Evolutionary conservation across 2,113 vertebrate genomes (phyloP).

Genomic region (Chiloscyllium plagiosum): DNA sequence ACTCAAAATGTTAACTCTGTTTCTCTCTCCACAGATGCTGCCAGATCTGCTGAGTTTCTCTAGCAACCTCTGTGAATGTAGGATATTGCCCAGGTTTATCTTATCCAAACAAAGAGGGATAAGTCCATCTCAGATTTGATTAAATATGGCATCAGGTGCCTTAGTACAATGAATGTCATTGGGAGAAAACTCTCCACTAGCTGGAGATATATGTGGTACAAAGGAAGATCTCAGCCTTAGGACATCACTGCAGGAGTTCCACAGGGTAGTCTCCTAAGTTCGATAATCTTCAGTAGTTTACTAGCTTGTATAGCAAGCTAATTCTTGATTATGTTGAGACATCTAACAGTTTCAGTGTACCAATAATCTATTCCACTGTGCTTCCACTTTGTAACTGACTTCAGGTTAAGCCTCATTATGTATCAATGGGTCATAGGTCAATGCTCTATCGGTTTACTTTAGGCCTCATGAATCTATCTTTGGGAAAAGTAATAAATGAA

Average conservation of each 20-base stretch:
- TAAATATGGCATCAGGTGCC: too few relatives aligned
- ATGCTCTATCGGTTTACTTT: not conserved
- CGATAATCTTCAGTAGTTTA: not conserved
- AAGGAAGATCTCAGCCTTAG: not conserved
- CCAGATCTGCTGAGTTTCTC: too few relatives aligned
- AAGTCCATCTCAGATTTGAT: too few relatives aligned
- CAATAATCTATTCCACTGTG: not conserved
- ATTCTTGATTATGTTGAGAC: not conserved
- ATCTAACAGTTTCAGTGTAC: not conserved
- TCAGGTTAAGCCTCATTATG: not conserved
- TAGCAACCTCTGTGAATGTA: too few relatives aligned
- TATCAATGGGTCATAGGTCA: not conserved
- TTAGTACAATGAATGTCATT: too few relatives aligned
- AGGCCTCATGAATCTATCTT: not conserved
- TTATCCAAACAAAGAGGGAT: too few relatives aligned
- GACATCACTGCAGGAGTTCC: not conserved
- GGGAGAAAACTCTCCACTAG: too few relatives aligned
- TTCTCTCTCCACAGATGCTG: too few relatives aligned
- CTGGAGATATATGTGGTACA: too few relatives aligned
- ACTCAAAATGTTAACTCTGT: too few relatives aligned
- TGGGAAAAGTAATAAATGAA: not conserved
- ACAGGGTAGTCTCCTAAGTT: too few relatives aligned
- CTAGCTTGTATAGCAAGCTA: not conserved
- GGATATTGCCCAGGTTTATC: too few relatives aligned
- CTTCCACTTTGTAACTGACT: not conserved